phyloP scores from a whole-genome alignment of 2,797 vertebrate species.

The Carapus acus region DNA sequence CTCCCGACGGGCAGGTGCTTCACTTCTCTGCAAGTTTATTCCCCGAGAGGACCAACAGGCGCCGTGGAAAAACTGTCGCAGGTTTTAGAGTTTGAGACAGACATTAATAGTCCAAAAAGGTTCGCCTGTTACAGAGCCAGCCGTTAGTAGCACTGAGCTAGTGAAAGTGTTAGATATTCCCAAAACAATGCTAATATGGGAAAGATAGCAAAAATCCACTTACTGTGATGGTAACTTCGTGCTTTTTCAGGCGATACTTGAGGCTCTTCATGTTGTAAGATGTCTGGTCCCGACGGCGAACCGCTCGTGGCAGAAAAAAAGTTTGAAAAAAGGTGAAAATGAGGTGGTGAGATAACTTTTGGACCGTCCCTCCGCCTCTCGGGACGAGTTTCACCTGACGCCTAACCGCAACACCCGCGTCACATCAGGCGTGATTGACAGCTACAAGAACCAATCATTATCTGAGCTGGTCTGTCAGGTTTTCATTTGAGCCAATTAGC shows the following conservation, averaged over 20 bases:
- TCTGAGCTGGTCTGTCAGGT: not conserved
- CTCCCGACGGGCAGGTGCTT: conserved; percentile 43
- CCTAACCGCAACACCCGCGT: conserved; percentile 46
- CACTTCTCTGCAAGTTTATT: conserved; percentile 3
- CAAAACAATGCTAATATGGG: conserved; percentile 5
- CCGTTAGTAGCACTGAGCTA: not conserved
- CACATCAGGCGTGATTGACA: conserved; percentile 44
- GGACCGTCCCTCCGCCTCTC: conserved; percentile 27
- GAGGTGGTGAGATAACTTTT: conserved; percentile 43
- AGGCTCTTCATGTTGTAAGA: conserved; percentile 76
- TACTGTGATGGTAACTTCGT: conserved; percentile 81
- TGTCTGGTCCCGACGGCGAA: conserved; percentile 15
- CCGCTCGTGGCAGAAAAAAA: not conserved
- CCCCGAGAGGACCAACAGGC: conserved; percentile 8
- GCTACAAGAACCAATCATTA: conserved; percentile 42
- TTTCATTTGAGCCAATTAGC: conserved; percentile 51
- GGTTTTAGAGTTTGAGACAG: conserved; percentile 10
- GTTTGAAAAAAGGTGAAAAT: conserved; percentile 9
- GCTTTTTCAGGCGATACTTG: conserved; percentile 82
- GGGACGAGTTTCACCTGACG: conserved; percentile 76
- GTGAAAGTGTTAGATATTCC: not conserved
- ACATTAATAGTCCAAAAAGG: conserved; percentile 5
- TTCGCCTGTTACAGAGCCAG: not conserved
- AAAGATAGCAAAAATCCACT: conserved; percentile 54
- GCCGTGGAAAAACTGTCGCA: conserved; percentile 40